Base-by-base conservation (phyloP, 1,140 invertebrate species). In the Drosophila sechellia region DNA sequence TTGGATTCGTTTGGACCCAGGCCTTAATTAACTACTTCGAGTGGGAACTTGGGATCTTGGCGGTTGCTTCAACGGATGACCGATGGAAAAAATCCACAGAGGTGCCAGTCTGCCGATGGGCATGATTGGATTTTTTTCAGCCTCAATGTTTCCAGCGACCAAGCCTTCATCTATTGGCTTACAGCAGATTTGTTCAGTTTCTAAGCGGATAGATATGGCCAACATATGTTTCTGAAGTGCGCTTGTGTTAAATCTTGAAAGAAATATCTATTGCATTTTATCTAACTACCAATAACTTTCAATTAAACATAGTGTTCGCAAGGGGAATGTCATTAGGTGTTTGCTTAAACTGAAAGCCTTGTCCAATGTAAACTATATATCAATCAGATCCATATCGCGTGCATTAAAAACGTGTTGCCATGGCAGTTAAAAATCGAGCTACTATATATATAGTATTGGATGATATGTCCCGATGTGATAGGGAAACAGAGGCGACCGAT, bases 1-100 rank as follows among this genome's bases (percentile, higher is more conserved):
- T 31, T 3, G 50, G 13, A 34, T 65, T 55, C 58, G 64, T 63
- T 53, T 61, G 59, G 60, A 49, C 17, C 17, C 56, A 66, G 63
- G 49, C 37, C 66, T 81, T 78, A 86, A 87, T 86, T 86, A 78
- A 79, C 74, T 54, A 49, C 52, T 63, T 78, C 46, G 63, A 85
- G 73, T 40, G 60, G 54, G 42, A 8, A 42, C 43, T 63, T 40
- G 60, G 54, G 42, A 8, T 42, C 43, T 63, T 49, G 49, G 39
- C 45, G 45, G 12, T 12, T 43, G 65, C 57, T 43, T 57, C 37
- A 37, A 31, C 15, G 49, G 20, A 12, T 48, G 40, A 12, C 53
- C 15, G 39, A 34, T 48, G 37, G 50, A 49, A 74, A 52, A 72
- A 63, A 74, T 58, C 55, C 40, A 72, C 43, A 46, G 60, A 45